Base-by-base conservation (phyloP, 2,797 vertebrate species). In the Melanotaenia nigrans region DNA sequence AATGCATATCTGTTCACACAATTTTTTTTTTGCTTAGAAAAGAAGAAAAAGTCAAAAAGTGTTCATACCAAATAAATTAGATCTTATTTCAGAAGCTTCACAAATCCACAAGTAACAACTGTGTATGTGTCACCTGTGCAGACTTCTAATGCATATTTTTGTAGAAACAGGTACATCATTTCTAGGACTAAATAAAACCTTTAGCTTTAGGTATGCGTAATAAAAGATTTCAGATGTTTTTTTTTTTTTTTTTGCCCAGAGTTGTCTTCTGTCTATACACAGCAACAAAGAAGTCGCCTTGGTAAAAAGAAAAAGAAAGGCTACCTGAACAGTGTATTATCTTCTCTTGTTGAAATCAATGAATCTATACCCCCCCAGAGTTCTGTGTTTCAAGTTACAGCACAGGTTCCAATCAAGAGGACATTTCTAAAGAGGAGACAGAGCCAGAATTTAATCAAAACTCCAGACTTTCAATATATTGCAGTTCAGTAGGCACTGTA, bases 341-440 rank as follows among this genome's bases (percentile, higher is more conserved):
- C 72, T 74, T 76, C 69, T 66, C 53, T 79, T 58, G 64, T 32
- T 61, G 45, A 82, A 69, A 81, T 84, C 80, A 81, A 82, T 81
- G 55, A 76, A 66, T 73, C 71, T 73, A 75, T 67, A 57, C 30
- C 28, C 3, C 28, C 32, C 25, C 16, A 18, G 54, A 68, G 47
- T 58, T 77, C 57, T 68, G 62, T 68, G 68, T 71, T 65, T 61
- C 45, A 69, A 42, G 16, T 42, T 5, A 18, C 16, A 42, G 40
- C 40, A 42, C 40, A 18, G 5, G 13, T 16, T 18, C 18, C 4
- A 18, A 16, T 6, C 40, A 18, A 42, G 40, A 42, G 14, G 40
- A 42, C 16, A 42, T 42, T 42, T 42, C 14, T 18, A 42, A 4
- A 42, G 16, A 42, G 16, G 40, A 42, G 40, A 42, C 5, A 13